These are phyloP conservation scores for Etia nguti DNA, from an alignment of 2,113 vertebrate genomes.

Conservation along the genomic window DNA sequence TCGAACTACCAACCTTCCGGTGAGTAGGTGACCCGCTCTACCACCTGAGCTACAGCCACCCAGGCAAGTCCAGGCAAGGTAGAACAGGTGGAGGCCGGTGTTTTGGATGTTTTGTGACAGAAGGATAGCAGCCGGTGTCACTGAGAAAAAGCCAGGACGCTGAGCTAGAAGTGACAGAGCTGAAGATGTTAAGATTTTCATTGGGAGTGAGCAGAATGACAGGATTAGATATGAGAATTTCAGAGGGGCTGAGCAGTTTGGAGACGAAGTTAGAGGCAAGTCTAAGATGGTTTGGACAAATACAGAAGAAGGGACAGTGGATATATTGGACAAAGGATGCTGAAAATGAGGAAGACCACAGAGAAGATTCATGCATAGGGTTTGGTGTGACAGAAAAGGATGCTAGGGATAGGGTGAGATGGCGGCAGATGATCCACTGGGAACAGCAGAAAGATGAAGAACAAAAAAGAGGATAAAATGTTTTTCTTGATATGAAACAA, in stretches of 20 bases:
- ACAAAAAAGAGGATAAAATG: neutral
- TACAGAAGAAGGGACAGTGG: neutral
- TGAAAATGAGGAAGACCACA: neutral
- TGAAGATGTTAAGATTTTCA: neutral
- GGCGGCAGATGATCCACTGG: fast-evolving
- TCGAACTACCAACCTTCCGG: no score
- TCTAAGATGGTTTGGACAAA: neutral
- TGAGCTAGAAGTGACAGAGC: neutral
- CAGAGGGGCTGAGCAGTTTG: neutral
- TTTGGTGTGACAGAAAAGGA: neutral
- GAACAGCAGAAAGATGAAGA: neutral
- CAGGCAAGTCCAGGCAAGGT: no score
- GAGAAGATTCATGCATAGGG: neutral
- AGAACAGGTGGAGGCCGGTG: neutral
- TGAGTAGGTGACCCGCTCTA: no score
- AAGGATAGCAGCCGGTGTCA: neutral
- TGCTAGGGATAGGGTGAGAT: neutral
- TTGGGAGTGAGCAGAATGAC: neutral
- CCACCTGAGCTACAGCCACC: no score
- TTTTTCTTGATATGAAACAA: neutral
- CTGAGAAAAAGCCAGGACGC: neutral
- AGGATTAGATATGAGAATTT: neutral
- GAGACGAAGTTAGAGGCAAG: neutral
- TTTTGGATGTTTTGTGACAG: neutral
- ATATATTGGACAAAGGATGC: neutral